A percentile compares a stretch with the other conserved stretches of the same genome.
phyloP scores from a whole-genome alignment of 2,888 invertebrate species.

The Cistogaster globosa region DNA sequence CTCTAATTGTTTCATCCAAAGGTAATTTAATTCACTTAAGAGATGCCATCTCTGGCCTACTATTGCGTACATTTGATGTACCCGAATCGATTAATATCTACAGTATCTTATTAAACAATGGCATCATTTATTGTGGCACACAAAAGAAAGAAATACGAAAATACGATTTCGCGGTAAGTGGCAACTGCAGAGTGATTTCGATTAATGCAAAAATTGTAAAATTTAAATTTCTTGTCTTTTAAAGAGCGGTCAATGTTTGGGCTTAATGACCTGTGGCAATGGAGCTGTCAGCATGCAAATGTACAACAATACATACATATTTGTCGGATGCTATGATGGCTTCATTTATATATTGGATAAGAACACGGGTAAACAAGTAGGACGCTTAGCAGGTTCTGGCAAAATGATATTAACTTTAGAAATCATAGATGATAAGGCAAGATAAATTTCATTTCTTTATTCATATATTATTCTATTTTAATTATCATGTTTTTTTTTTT shows the following conservation, averaged over 20 bases:
- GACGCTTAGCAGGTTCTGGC: conserved; percentile 87
- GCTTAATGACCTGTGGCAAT: conserved; percentile 86
- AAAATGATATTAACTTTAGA: conserved; percentile 89
- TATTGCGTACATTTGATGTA: conserved; percentile 86
- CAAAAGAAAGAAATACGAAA: conserved; percentile 88
- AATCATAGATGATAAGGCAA: conserved; percentile 86
- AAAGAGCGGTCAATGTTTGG: conserved; percentile 86
- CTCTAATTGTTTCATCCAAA: conserved; percentile 86
- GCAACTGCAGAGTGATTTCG: background rate
- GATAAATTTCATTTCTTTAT: background rate
- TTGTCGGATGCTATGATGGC: conserved; percentile 91
- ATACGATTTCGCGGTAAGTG: conserved; percentile 89
- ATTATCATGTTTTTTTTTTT: background rate
- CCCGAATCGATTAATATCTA: conserved; percentile 87
- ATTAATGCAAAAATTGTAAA: background rate
- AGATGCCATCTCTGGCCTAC: conserved; percentile 88
- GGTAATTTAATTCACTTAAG: conserved; percentile 88
- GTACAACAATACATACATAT: conserved; percentile 85
- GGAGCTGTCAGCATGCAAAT: conserved; percentile 89
- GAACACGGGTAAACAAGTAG: conserved; percentile 84
- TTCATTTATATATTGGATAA: conserved; percentile 88
- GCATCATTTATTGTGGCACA: conserved; percentile 90
- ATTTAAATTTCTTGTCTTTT: conserved; percentile 67
- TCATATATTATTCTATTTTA: background rate
- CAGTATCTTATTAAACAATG: conserved; percentile 87